Base-by-base conservation (phyloP, 2,113 vertebrate genomes). In the Leiothrix lutea region DNA sequence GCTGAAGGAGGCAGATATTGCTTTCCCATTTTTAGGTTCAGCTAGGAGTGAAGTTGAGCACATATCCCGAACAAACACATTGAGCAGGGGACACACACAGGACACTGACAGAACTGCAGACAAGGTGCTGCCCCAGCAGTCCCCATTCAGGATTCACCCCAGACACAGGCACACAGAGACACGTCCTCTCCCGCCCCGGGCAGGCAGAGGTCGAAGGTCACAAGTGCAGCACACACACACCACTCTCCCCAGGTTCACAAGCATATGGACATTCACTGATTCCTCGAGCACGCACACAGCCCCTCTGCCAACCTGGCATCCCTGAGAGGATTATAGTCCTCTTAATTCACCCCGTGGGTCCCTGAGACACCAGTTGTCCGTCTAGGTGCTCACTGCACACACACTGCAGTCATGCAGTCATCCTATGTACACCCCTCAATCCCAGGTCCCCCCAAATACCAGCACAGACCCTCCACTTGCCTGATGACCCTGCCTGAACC, bases 251-350 rank as follows among this genome's bases (percentile, higher is more conserved):
- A 4, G 18, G 28, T 44, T 51, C 38, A 38, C 8, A 51, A 45
- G 13, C 15, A n/a, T 23, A 8, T 6, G 33, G 51, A 45, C 23
- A 29, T 17, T 81, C 69, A 73, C 28, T 36, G 45, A 16, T 38
- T 38, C 15, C 28, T 44, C 1, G 0, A 38, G 20, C 12, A 51
- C 16, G 13, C 6, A 12, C 6, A 66, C 1, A 19, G 14, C 2
- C 7, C 7, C 28, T 58, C 19, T 58, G 33, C 22, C 23, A 36
- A 12, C 26, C 33, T 3, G 1, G 3, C 9, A 38, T 6, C 5
- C 8, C 6, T 17, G 13, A 17, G 7, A 0, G 1, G 22, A 42
- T 51, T 25, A 24, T 0, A 5, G 1, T 3, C 2, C 14, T 28
- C 2, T 13, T 31, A 42, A 26, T 5, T 12, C 2, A 2, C 10